phyloP scores from a whole-genome alignment of 2,888 invertebrate genomes.

The Harmothoe impar region DNA sequence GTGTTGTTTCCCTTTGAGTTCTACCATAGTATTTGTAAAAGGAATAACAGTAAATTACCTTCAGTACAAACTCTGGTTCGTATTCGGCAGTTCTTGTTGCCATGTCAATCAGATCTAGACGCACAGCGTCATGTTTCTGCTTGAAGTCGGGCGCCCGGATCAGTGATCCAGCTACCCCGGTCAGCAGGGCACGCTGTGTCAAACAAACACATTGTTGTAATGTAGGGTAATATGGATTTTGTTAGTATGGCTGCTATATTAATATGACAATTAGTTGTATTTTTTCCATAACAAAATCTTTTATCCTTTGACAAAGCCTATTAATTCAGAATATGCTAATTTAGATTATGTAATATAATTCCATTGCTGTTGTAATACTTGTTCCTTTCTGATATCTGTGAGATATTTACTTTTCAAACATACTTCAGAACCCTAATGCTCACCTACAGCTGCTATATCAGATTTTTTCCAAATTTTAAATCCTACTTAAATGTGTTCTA shows the following conservation, averaged over 20 bases:
- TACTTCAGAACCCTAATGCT: too few relatives aligned
- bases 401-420: too few relatives aligned
- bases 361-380: too few relatives aligned
- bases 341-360: background rate
- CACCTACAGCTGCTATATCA: too few relatives aligned
- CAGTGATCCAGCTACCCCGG: constrained; percentile 77
- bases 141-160: constrained; percentile 82
- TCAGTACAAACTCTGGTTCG: constrained; percentile 84
- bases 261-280: background rate
- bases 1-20: too few relatives aligned
- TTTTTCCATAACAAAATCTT: background rate
- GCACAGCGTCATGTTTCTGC: constrained; percentile 73
- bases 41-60: constrained; percentile 75
- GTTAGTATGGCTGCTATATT: background rate
- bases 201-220: background rate
- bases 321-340: too few relatives aligned
- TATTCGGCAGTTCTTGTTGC: constrained; percentile 75
- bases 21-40: too few relatives aligned
- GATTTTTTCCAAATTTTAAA: too few relatives aligned
- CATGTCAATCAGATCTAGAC: constrained; percentile 75
- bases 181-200: constrained; percentile 76
- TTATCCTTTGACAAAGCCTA: background rate
- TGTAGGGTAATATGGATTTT: background rate
- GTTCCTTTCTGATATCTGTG: too few relatives aligned
- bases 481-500: too few relatives aligned